Base-by-base conservation (phyloP, 2,113 vertebrate species). In the Orcinus orca region DNA sequence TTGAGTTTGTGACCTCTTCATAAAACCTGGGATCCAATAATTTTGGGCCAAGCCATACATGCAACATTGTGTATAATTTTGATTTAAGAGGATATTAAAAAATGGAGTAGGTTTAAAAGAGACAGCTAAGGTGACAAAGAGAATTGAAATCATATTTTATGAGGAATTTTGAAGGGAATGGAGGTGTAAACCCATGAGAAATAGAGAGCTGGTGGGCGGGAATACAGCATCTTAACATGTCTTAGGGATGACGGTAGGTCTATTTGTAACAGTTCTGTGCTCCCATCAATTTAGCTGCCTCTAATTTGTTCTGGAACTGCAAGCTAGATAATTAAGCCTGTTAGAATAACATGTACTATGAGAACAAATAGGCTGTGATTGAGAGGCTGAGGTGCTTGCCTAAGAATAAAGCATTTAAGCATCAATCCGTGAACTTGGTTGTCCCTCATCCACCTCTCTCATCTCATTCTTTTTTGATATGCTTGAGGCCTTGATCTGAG, bases 231-330 rank as follows among this genome's bases (percentile, higher is more conserved):
- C 41, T 44, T 5, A 31, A 31, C 7, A 1, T 3, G 8, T 67
- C 67, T 88, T 36, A 55, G 5, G 26, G 50, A 47, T 60, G n/a
- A 31, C 3, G 12, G 3, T 62, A 1, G 25, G 31, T 88, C 38
- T 91, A 18, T 53, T 82, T 53, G 36, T 25, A 80, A 84, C 38
- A 31, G 3, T 86, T 81, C 38, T 86, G 29, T 86, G 23, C 33
- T 90, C 50, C 83, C 58, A 53, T 96, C 83, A 55, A 14, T 55
- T 93, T 85, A 93, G 33, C 73, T 73, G 70, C 68, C n/a, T 77
- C 71, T 77, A 96, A 73, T 88, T 85, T 73, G 71, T 97, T 76
- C 90, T 96, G 90, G 88, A 97, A 53, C 76, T 81, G 88, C 70
- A 90, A 92, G 74, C 87, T 74, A 95, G 80, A 87, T 95, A 84